Percentiles rank a stretch among this genome's conserved stretches.
phyloP scores from a whole-genome alignment of 2,888 invertebrate genomes.

The Ecliptopera silaceata region DNA sequence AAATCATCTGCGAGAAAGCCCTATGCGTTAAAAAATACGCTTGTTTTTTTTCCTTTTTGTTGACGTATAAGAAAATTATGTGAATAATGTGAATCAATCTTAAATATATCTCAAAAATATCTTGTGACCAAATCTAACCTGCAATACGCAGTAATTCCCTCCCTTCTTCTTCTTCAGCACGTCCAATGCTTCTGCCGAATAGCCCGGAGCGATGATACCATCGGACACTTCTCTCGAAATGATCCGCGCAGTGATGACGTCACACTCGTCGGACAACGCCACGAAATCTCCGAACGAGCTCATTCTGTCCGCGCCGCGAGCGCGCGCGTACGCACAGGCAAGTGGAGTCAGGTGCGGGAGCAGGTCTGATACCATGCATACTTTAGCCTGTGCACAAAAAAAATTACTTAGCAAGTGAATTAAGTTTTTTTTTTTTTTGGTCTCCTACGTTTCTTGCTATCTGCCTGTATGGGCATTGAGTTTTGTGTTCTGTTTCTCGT shows the following conservation, averaged over 20 bases:
- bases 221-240: slow-evolving; percentile 98
- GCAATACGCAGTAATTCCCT: slow-evolving; percentile 94
- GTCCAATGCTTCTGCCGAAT: slow-evolving; percentile 90
- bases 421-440: no score
- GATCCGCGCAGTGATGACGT: slow-evolving; percentile 94
- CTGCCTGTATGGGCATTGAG: no score
- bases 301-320: slow-evolving; percentile 99
- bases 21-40: no score
- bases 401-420: no score
- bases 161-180: slow-evolving; percentile 97
- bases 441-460: no score
- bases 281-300: slow-evolving; percentile 99
- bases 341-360: slow-evolving; percentile 88
- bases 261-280: slow-evolving; percentile 95
- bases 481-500: no score
- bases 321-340: slow-evolving; percentile 96
- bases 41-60: no score
- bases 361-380: slow-evolving; percentile 97
- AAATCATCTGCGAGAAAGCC: no score
- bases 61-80: no score
- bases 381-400: slow-evolving; percentile 85
- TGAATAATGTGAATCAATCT: no score
- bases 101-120: no score
- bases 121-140: slow-evolving; percentile 71
- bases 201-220: slow-evolving; percentile 98